These are phyloP conservation scores for Sebastes iracundus DNA, from an alignment of 2,797 vertebrate species.

Conservation along the genomic window DNA sequence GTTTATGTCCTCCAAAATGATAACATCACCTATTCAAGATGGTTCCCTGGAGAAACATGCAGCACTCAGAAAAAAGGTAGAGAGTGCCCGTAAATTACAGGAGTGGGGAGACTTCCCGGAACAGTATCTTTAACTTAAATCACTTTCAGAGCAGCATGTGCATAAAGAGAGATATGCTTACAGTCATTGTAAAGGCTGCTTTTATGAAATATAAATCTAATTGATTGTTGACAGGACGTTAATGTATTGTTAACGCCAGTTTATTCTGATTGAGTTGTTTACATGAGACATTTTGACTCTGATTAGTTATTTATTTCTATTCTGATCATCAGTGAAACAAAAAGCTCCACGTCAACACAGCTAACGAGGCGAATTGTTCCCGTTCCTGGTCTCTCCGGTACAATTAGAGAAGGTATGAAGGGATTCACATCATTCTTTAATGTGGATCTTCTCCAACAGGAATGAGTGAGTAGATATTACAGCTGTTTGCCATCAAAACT, in stretches of 20 bases:
- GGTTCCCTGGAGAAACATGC: conserved; percentile 6
- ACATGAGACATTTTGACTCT: not conserved
- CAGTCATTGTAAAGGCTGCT: not conserved
- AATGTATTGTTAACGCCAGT: not conserved
- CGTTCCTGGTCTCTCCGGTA: not conserved
- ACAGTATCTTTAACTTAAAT: not conserved
- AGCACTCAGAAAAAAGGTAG: not conserved
- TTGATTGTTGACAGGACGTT: not conserved
- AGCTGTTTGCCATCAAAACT: not conserved
- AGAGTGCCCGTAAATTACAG: conserved; percentile 1
- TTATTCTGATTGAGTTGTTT: not conserved
- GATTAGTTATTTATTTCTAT: not conserved
- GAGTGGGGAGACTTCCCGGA: not conserved
- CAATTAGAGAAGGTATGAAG: not conserved
- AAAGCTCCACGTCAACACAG: not conserved
- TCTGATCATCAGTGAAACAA: not conserved
- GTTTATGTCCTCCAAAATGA: conserved; percentile 5
- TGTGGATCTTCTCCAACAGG: not conserved
- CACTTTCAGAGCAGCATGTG: not conserved
- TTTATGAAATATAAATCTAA: not conserved
- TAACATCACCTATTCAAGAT: conserved; percentile 5
- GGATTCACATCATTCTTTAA: not conserved
- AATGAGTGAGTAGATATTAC: not conserved
- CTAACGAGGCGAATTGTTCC: not conserved
- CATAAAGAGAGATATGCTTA: not conserved